These are phyloP conservation scores for Cebidichthys violaceus DNA, from an alignment of 2,113 vertebrate species.

Conservation along the genomic window DNA sequence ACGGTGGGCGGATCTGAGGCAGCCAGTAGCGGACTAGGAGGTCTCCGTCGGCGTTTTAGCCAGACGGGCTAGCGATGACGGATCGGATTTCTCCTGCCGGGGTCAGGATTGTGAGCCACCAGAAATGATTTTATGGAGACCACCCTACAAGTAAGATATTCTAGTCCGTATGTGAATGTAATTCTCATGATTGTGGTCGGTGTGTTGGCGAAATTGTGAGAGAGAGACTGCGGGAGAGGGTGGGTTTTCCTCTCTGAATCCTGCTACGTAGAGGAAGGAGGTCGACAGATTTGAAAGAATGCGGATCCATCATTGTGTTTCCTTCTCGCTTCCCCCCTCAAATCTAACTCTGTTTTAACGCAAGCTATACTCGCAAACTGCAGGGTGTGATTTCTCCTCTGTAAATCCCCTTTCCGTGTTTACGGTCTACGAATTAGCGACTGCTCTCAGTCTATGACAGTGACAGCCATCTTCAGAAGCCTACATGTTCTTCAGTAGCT, in stretches of 20 bases:
- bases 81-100: slow-evolving; percentile 49
- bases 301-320: slow-evolving; percentile 5
- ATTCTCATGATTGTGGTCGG: accelerated
- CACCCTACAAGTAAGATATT: slow-evolving; percentile 68
- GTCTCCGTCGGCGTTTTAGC: slow-evolving; percentile 50
- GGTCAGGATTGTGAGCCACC: slow-evolving; percentile 46
- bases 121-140: slow-evolving; percentile 65
- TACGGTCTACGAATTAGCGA: not conserved
- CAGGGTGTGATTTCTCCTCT: not conserved
- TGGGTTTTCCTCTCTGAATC: slow-evolving; percentile 39
- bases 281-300: slow-evolving; percentile 39
- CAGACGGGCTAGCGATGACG: slow-evolving; percentile 68
- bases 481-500: slow-evolving; percentile 42
- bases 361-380: not conserved
- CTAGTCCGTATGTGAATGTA: accelerated
- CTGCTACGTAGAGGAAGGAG: slow-evolving; percentile 31
- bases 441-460: slow-evolving; percentile 5
- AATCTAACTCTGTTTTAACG: not conserved
- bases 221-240: not conserved
- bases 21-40: slow-evolving; percentile 43
- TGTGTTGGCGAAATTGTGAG: not conserved
- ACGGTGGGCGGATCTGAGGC: slow-evolving; percentile 57
- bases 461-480: slow-evolving; percentile 71
- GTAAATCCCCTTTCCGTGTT: not conserved
- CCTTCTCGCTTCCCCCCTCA: not conserved